phyloP scores from a whole-genome alignment of 1,140 invertebrate species.

The Zaprionus africanus region DNA sequence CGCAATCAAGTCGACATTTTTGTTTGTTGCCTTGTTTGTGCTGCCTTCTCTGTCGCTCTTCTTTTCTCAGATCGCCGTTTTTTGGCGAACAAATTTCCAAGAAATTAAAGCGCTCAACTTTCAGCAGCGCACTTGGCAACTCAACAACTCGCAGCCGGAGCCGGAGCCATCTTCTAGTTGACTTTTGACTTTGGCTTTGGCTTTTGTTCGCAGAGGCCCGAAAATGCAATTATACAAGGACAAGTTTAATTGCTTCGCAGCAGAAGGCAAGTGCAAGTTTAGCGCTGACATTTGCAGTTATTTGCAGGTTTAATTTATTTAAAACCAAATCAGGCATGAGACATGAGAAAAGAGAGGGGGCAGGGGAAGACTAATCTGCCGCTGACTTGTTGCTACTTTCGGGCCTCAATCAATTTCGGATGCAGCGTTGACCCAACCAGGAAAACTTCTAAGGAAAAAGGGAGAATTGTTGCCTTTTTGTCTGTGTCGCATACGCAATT shows the following conservation, averaged over 20 bases:
- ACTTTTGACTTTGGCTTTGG: conserved; percentile 72
- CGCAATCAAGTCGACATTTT: conserved; percentile 83
- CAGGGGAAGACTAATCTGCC: not conserved
- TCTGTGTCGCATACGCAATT: conserved; percentile 74
- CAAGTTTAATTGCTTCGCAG: conserved; percentile 82
- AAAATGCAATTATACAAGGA: conserved; percentile 83
- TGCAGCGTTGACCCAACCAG: conserved; percentile 27
- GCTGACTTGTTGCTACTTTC: conserved; percentile 13
- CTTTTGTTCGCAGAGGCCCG: conserved; percentile 10
- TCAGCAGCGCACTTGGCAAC: conserved; percentile 79
- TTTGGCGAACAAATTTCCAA: conserved; percentile 74
- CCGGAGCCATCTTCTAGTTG: not conserved
- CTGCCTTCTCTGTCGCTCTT: conserved; percentile 10
- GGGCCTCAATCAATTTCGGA: conserved; percentile 63
- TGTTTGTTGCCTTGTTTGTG: conserved; percentile 77
- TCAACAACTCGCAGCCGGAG: conserved; percentile 45
- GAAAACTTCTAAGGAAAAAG: conserved; percentile 6
- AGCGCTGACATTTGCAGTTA: conserved; percentile 64
- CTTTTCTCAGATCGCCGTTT: not conserved
- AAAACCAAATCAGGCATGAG: conserved; percentile 69
- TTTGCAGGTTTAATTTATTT: conserved; percentile 61
- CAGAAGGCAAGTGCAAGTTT: conserved; percentile 51
- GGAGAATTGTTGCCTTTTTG: conserved; percentile 67
- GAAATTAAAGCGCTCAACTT: conserved; percentile 81
- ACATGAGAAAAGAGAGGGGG: conserved; percentile 13